Evolutionary conservation across 1,140 invertebrate genomes (phyloP).

Genomic region (Drosophila sp.): DNA sequence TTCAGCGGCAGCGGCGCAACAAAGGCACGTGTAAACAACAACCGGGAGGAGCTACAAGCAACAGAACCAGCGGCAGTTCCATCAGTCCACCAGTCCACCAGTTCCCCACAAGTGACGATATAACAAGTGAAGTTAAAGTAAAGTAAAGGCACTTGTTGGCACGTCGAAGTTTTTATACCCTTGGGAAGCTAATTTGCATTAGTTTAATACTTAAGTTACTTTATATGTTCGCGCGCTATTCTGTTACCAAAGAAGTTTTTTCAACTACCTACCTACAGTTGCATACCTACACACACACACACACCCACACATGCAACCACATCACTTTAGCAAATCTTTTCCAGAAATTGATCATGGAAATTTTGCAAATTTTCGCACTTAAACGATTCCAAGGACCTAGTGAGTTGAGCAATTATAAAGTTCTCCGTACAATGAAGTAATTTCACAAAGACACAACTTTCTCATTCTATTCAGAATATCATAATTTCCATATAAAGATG

Average conservation of each 20-base stretch:
- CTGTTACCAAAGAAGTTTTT: not conserved
- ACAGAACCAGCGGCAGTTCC: constrained; percentile 16
- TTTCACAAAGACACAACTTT: too few relatives aligned
- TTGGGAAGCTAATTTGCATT: constrained; percentile 29
- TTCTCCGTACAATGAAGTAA: not conserved
- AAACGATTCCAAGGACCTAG: constrained; percentile 27
- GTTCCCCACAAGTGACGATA: constrained; percentile 67
- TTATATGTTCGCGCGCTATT: constrained; percentile 8
- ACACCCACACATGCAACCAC: not conserved
- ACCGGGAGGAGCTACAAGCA: constrained; percentile 40
- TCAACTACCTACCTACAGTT: not conserved
- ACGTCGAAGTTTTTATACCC: constrained; percentile 59
- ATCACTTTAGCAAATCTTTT: not conserved
- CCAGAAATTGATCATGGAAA: not conserved
- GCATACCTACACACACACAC: not conserved
- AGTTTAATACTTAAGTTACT: constrained; percentile 21
- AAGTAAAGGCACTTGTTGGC: constrained; percentile 52
- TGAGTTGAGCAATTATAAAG: constrained; percentile 10
- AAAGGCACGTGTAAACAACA: constrained; percentile 81
- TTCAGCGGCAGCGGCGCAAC: constrained; percentile 61
- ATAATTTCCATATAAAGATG: too few relatives aligned
- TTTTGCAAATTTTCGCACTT: not conserved
- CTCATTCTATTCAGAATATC: too few relatives aligned
- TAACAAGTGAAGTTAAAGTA: constrained; percentile 32
- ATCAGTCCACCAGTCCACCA: not conserved